These are phyloP conservation scores for Gonioctena quinquepunctata DNA, from an alignment of 1,140 invertebrate species.

Conservation along the genomic window DNA sequence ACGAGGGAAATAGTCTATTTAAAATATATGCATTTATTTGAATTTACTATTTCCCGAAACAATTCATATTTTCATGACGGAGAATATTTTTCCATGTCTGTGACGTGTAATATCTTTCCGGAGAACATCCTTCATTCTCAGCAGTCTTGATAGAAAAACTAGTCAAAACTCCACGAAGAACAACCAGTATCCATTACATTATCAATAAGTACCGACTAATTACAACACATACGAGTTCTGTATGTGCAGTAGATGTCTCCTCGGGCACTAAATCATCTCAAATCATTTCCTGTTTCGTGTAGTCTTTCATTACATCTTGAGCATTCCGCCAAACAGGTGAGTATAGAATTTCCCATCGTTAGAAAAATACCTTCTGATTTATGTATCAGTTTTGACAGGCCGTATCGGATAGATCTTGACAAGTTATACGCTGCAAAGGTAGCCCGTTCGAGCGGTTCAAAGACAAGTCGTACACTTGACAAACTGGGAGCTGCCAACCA, in stretches of 20 bases:
- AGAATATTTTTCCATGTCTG: too few species aligned
- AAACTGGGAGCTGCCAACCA: constrained; percentile 21
- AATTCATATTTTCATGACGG: too few species aligned
- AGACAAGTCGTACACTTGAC: constrained; percentile 25
- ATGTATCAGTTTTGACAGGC: constrained; percentile 25
- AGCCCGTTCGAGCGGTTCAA: constrained; percentile 4
- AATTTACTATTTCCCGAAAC: too few species aligned
- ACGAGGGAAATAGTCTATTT: too few species aligned
- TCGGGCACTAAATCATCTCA: constrained; percentile 2
- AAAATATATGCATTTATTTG: too few species aligned
- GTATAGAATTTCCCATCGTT: constrained; percentile 9
- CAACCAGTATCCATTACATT: too few species aligned
- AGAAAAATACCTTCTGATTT: constrained; percentile 19
- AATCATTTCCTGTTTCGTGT: neutral
- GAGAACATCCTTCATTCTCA: too few species aligned
- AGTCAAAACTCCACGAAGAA: too few species aligned
- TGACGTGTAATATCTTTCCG: too few species aligned
- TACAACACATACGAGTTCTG: neutral
- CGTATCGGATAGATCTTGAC: constrained; percentile 21
- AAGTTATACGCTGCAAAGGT: constrained; percentile 18
- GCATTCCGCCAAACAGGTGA: constrained; percentile 11
- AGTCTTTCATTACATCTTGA: neutral
- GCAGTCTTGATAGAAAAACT: too few species aligned
- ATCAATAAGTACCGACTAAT: neutral
- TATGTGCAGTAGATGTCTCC: neutral